Evolutionary conservation across 1,140 invertebrate species (phyloP), one percentile per base, ranked within the genome.

Genomic region (Antheraea mylitta): DNA sequence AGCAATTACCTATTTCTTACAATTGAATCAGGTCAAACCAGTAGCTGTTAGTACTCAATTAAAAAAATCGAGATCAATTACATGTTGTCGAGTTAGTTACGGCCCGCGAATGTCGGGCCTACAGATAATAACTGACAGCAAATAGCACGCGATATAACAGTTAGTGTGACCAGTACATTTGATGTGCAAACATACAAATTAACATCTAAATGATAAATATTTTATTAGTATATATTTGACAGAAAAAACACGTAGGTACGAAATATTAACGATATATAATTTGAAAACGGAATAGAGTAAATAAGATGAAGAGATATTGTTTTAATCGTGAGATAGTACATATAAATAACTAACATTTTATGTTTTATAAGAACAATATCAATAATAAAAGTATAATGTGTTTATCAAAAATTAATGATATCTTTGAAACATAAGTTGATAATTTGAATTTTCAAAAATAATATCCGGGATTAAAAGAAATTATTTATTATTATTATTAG

Each of bases 51-150:
- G 13, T 11, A 6, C 45, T 53, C 45, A 13, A 53, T 53, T 53
- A 53, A 53, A 16, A 53, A 53, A 53, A 53, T 16, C 13, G 45
- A 53, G 45, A 16, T 16, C 45, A 53, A 53, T 53, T 53, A 53
- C 45, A 53, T 16, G 45, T 53, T 53, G 45, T 53, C 45, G 45
- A 53, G 45, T 53, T 53, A 53, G 45, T 53, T 53, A 53, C 45
- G 45, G 45, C 11, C 45, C 45, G 16, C 45, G 16, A 53, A 53
- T 53, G 45, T 53, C 45, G 45, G 45, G 45, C 45, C 45, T 53
- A 53, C 45, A 13, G 45, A 53, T 53, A 53, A 53, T 53, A 53
- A 53, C 16, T 53, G 45, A 53, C 45, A 53, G 45, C 9, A n/a
- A 6, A 16, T 1, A 53, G 16, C 45, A 53, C 45, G 45, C 45